These are phyloP conservation scores for Parnassius orleans DNA, from an alignment of 2,888 invertebrate genomes.

Conservation along the genomic window DNA sequence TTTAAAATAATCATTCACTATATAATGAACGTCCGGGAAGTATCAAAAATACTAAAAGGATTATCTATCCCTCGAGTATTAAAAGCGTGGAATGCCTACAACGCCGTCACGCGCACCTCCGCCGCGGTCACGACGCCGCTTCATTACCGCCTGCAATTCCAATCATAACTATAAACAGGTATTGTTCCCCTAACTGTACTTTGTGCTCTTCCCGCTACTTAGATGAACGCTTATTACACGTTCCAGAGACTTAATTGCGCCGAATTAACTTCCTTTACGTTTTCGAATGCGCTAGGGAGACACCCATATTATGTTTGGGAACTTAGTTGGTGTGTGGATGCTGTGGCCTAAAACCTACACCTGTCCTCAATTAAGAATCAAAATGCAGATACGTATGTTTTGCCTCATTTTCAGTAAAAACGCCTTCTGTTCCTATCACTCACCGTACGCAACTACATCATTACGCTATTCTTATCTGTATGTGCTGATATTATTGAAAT, in stretches of 20 bases:
- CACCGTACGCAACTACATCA: too few species aligned
- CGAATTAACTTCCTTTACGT: conserved; percentile 13
- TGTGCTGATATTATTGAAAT: too few species aligned
- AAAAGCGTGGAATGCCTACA: conserved; percentile 31
- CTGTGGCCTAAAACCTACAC: too few species aligned
- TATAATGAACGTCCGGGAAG: too few species aligned
- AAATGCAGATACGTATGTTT: too few species aligned
- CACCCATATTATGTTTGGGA: too few species aligned
- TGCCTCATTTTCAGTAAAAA: too few species aligned
- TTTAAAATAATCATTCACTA: too few species aligned
- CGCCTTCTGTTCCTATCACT: too few species aligned
- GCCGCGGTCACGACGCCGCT: conserved; percentile 54
- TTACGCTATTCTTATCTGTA: too few species aligned
- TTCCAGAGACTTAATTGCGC: conserved; percentile 10
- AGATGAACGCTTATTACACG: conserved; percentile 3
- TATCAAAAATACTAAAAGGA: background rate
- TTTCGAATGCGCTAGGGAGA: background rate
- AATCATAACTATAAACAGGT: conserved; percentile 63
- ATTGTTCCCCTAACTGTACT: conserved; percentile 52
- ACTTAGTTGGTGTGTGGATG: too few species aligned
- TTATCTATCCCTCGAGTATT: conserved; percentile 21
- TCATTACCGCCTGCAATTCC: conserved; percentile 62
- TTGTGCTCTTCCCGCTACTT: conserved; percentile 13
- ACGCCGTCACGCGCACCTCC: conserved; percentile 46
- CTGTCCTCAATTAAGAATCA: too few species aligned